Evolutionary conservation across 1,140 invertebrate genomes (phyloP), one percentile per base, ranked within the genome.

Genomic region (Hycleus cichorii): DNA sequence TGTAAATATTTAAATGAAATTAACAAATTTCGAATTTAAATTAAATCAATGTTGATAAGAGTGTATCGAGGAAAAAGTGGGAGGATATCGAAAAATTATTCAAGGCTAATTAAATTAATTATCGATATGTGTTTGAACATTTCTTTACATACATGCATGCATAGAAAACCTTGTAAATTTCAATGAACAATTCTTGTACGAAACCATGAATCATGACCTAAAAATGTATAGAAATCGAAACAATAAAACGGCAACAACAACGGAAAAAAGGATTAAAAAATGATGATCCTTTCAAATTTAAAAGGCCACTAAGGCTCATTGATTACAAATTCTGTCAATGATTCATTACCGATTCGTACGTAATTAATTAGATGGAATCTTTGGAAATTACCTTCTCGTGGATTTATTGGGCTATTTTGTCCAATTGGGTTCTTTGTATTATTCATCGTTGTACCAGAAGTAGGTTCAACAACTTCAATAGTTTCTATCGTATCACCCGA

Each of bases 401-500:
- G 64, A 11, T 54, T 60, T 45, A 54, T 50, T 45, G 62, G 42
- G 56, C 69, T 67, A 39, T 50, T 51, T 46, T 60, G 45, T 45
- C 59, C 60, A 46, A 55, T 52, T 38, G 62, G 58, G 26, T 70
- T 67, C 49, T 72, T 71, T n/a, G 65, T 49, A 59, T 65, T 67
- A 58, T 67, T 67, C 58, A 69, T 68, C 54, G 54, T 64, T 50
- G 63, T 52, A 38, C 60, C 47, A 47, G 61, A 58, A 57, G 67
- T 66, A 50, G 66, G 60, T 53, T 69, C 69, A 45, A 76, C 77
- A 67, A 83, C 77, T 75, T 84, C 81, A 69, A 85, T 85, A 73
- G 78, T 80, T 73, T 84, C 81, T 66, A 82, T 79, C 69, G 76
- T 81, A 71, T 84, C 81, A 66, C 82, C 81, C 72, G 83, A 84